Percentiles rank a stretch among this genome's conserved stretches.
phyloP scores from a whole-genome alignment of 1,140 invertebrate species.

The Drosophila bocki region DNA sequence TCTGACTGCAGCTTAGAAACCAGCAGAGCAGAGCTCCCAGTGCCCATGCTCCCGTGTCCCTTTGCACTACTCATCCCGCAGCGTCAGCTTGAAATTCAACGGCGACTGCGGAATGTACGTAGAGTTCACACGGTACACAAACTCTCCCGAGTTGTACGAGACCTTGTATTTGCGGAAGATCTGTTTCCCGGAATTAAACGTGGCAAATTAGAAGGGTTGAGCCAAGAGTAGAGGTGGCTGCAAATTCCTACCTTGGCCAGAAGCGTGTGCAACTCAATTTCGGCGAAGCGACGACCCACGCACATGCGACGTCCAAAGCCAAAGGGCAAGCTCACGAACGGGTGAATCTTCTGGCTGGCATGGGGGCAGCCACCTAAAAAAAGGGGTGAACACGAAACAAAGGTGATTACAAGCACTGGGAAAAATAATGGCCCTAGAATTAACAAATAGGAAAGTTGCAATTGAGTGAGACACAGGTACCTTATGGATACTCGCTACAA shows the following conservation, averaged over 20 bases:
- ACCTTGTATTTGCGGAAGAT: conserved; percentile 89
- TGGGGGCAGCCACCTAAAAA: conserved; percentile 64
- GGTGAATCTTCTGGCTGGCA: conserved; percentile 87
- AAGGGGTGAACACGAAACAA: background rate
- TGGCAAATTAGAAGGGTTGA: conserved; percentile 19
- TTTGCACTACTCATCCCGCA: conserved; percentile 58
- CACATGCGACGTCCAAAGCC: conserved; percentile 94
- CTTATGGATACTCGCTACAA: background rate
- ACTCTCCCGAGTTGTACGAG: conserved; percentile 87
- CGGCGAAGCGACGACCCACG: conserved; percentile 92
- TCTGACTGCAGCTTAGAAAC: conserved; percentile 35
- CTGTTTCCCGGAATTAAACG: conserved; percentile 85
- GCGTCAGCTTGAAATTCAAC: conserved; percentile 87
- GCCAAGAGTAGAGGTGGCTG: too few species aligned
- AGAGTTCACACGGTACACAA: conserved; percentile 90
- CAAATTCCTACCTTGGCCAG: conserved; percentile 86
- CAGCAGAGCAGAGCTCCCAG: background rate
- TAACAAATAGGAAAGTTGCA: background rate
- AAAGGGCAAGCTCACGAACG: conserved; percentile 92
- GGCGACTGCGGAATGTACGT: conserved; percentile 90
- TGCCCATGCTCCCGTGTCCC: background rate
- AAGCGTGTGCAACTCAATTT: conserved; percentile 91
- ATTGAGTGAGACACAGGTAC: background rate
- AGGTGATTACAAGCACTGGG: conserved; percentile 8
- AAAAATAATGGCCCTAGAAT: background rate